phyloP scores from a whole-genome alignment of 2,888 invertebrate species.

The Drosophila austrosaltans region DNA sequence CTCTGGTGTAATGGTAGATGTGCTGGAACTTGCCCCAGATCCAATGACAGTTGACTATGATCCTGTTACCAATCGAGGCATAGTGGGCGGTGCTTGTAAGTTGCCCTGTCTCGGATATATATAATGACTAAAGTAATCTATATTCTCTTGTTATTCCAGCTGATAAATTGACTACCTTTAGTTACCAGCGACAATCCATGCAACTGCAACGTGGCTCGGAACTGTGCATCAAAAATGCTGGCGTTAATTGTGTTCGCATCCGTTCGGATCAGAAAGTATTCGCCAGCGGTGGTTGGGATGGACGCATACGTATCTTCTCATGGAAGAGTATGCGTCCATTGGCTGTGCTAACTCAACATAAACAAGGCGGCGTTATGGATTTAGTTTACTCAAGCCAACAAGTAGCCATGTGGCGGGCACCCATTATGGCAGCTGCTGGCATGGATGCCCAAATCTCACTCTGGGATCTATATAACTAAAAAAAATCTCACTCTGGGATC shows the following conservation, averaged over 20 bases:
- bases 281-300: slow-evolving; percentile 90
- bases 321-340: slow-evolving; percentile 90
- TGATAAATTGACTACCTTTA: slow-evolving; percentile 78
- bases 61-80: slow-evolving; percentile 86
- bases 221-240: slow-evolving; percentile 88
- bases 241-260: slow-evolving; percentile 88
- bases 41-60: slow-evolving; percentile 90
- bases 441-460: slow-evolving; percentile 90
- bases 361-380: slow-evolving; percentile 88
- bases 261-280: slow-evolving; percentile 89
- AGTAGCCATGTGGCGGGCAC: slow-evolving; percentile 88
- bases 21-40: slow-evolving; percentile 85
- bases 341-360: slow-evolving; percentile 90
- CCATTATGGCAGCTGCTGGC: slow-evolving; percentile 91
- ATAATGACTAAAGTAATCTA: not conserved
- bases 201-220: slow-evolving; percentile 86
- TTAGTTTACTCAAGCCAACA: slow-evolving; percentile 88
- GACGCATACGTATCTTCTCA: slow-evolving; percentile 89
- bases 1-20: slow-evolving; percentile 83
- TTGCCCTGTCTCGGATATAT: not conserved
- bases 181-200: slow-evolving; percentile 80
- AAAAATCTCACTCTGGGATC: slow-evolving; percentile 90
- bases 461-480: slow-evolving; percentile 91
- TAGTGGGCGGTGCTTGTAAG: slow-evolving; percentile 85
- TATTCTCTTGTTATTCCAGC: slow-evolving; percentile 42